Evolutionary conservation across 2,888 invertebrate genomes (phyloP).

Genomic region (Hedya salicella): DNA sequence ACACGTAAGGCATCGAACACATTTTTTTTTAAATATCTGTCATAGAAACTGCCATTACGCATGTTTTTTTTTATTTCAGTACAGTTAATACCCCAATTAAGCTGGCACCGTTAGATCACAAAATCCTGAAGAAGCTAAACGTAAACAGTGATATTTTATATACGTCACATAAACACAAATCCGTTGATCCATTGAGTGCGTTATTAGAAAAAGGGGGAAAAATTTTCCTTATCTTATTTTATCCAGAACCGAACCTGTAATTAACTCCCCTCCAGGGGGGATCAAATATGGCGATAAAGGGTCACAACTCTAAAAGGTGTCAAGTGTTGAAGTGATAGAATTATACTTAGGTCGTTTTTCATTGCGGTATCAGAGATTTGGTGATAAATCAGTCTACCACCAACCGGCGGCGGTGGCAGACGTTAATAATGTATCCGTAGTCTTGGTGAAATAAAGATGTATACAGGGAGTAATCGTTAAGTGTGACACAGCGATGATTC

Average conservation of each 20-base stretch:
- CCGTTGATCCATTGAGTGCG: conserved; percentile 18
- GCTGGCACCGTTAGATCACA: too few species aligned
- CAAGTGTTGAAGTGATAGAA: neutral
- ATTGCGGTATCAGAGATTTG: neutral
- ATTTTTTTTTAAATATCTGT: too few species aligned
- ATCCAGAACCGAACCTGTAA: conserved; percentile 31
- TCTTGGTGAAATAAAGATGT: neutral
- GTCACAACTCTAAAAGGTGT: neutral
- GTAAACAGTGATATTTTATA: neutral
- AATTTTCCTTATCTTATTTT: conserved; percentile 37
- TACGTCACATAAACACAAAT: conserved; percentile 9
- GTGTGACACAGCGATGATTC: too few species aligned
- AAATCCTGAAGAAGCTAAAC: too few species aligned
- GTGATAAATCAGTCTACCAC: conserved; percentile 26
- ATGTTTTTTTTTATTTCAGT: too few species aligned
- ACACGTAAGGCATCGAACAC: too few species aligned
- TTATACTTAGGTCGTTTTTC: neutral
- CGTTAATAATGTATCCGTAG: conserved; percentile 12
- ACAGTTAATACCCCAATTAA: too few species aligned
- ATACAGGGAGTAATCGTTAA: too few species aligned
- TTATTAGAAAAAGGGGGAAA: conserved; percentile 34
- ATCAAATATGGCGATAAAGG: conserved; percentile 18
- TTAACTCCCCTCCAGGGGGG: conserved; percentile 24
- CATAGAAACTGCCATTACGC: too few species aligned
- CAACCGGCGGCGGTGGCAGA: conserved; percentile 13